Percentiles rank a stretch among this genome's conserved stretches.
Conservation (phyloP, 2,888 invertebrate genomes). For the Pollenia amentaria region DNA sequence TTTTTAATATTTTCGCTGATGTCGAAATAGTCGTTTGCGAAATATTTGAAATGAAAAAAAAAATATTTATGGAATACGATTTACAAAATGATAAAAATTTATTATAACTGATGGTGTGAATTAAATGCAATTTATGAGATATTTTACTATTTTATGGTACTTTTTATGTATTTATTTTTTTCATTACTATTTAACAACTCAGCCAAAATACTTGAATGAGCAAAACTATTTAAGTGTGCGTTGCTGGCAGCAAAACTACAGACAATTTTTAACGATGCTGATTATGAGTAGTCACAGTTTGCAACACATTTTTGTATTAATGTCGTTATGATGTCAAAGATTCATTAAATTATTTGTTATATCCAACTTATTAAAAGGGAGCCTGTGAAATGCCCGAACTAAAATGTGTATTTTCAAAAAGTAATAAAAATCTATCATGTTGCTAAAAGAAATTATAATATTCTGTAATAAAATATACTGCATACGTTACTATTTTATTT, state of each 20-base stretch:
- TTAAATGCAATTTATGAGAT: conserved; percentile 67
- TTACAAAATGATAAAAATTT: conserved; percentile 66
- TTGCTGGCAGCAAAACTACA: conserved; percentile 26
- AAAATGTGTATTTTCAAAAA: conserved; percentile 33
- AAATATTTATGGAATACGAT: conserved; percentile 65
- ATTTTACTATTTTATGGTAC: conserved; percentile 44
- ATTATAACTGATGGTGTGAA: conserved; percentile 66
- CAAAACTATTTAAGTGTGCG: conserved; percentile 24
- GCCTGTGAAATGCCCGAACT: conserved; percentile 6
- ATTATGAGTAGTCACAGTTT: conserved; percentile 25
- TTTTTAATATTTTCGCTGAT: conserved; percentile 55
- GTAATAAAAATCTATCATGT: conserved; percentile 59
- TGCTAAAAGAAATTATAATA: conserved; percentile 49
- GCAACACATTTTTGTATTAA: neutral
- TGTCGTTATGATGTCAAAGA: too few relatives aligned
- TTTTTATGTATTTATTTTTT: conserved; percentile 9
- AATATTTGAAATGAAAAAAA: conserved; percentile 2
- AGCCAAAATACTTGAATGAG: conserved; percentile 37
- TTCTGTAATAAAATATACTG: conserved; percentile 14
- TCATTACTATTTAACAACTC: neutral
- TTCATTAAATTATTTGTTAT: too few relatives aligned
- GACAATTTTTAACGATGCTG: conserved; percentile 23
- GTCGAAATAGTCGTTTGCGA: conserved; percentile 20
- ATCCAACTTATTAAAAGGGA: neutral
- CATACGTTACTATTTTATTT: conserved; percentile 23